Conservation (phyloP, 2,113 vertebrate species). For the Excalfactoria chinensis region DNA sequence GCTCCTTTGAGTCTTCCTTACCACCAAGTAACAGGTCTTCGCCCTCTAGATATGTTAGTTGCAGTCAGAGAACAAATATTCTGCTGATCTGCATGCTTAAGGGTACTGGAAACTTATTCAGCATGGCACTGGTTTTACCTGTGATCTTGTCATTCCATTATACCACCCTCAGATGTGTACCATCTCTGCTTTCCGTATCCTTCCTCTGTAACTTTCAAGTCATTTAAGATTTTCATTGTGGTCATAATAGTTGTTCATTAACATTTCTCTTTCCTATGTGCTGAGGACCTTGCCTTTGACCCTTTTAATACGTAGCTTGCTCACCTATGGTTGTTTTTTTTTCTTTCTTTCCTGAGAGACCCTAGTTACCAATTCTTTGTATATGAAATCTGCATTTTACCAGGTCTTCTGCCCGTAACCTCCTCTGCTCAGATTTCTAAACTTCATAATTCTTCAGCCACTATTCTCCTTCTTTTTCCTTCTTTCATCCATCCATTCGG, state of each 20-base stretch:
- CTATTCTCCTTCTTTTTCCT: not conserved
- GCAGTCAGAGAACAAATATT: not conserved
- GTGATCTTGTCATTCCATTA: not conserved
- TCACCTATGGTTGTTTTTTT: not conserved
- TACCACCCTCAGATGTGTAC: not conserved
- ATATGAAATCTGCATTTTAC: not conserved
- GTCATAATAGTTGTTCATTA: not conserved
- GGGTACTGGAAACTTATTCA: not conserved
- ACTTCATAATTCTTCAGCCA: not conserved
- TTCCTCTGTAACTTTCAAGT: not conserved
- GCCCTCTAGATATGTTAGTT: not conserved
- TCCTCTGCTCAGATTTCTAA: not conserved
- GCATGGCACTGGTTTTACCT: not conserved
- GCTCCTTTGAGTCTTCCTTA: not conserved
- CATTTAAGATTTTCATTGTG: not conserved
- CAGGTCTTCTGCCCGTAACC: not conserved
- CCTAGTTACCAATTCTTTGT: not conserved
- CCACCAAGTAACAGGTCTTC: not conserved
- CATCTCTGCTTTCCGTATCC: not conserved
- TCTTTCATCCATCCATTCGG: not conserved
- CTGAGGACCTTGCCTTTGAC: not conserved
- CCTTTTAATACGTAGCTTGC: not conserved
- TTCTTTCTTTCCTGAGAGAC: not conserved
- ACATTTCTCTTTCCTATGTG: not conserved
- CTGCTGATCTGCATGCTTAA: not conserved